Base-by-base conservation (phyloP, 2,113 vertebrate genomes). In the Bagarius yarrelli region DNA sequence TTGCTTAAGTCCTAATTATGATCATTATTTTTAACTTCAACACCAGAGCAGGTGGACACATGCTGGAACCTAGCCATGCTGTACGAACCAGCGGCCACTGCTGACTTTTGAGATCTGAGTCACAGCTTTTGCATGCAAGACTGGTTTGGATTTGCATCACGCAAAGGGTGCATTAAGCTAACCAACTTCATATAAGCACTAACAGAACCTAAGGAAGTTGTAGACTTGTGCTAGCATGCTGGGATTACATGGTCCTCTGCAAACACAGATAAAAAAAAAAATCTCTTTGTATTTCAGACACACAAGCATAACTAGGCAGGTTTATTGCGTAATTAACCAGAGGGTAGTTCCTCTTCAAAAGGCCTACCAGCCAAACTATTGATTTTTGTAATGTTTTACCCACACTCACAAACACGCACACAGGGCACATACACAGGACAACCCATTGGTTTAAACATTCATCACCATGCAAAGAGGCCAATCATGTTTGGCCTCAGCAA, bases 301-400 rank as follows among this genome's bases (percentile, higher is more conserved):
- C 47, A 66, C 70, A 53, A 66, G 21, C 55, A 66, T n/a, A 63
- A 66, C 69, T 82, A 80, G 82, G 50, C 76, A 67, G 74, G 85
- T 83, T 81, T 88, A 88, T 91, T 92, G 91, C 88, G 88, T 88
- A 89, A 83, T 79, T 85, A 72, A 88, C 23, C 63, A 78, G 81
- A 87, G 59, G 82, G 61, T 67, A 32, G 74, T 57, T 76, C 30
- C 82, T 81, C 67, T 84, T 78, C 70, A 67, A 82, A 78, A 76
- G 81, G 63, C 70, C 85, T 88, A 85, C 74, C 76, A 91, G 86
- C 86, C 83, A 90, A 91, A 88, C 81, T 74, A 89, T 88, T 86
- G 88, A 90, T 89, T 89, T 90, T 75, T 81, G 69, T 75, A 79
- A 70, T 53, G 67, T 67, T 75, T 34, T 32, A 59, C 27, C 81